These are phyloP conservation scores for Leucoptera coffeella DNA, from an alignment of 2,888 invertebrate genomes.

Conservation along the genomic window DNA sequence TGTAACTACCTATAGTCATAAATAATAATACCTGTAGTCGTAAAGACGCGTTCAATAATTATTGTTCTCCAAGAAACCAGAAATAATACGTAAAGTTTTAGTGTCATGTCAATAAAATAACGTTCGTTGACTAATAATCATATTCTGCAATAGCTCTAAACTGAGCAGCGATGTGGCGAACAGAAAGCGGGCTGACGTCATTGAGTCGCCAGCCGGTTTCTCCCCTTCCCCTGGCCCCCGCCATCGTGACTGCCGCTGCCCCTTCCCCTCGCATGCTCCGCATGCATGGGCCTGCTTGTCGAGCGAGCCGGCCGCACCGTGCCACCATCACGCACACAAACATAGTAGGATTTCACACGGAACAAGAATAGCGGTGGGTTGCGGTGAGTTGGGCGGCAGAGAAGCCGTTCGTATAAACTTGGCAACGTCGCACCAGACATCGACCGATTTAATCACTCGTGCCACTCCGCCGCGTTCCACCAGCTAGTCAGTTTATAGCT, in stretches of 20 bases:
- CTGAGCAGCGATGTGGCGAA: too few relatives aligned
- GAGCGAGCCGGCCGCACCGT: conserved; percentile 10
- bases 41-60: too few relatives aligned
- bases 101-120: too few relatives aligned
- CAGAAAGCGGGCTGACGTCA: conserved; percentile 46
- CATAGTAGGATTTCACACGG: conserved; percentile 45
- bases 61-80: too few relatives aligned
- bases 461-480: conserved; percentile 15
- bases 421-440: conserved; percentile 52
- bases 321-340: conserved; percentile 27
- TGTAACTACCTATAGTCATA: too few relatives aligned
- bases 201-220: conserved; percentile 23
- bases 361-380: conserved; percentile 45
- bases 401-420: conserved; percentile 44
- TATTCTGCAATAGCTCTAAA: too few relatives aligned
- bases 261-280: conserved; percentile 9
- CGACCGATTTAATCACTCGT: conserved; percentile 44
- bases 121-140: too few relatives aligned
- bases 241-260: conserved; percentile 6
- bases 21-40: too few relatives aligned
- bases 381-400: conserved; percentile 27
- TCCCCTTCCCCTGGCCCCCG: conserved; percentile 10
- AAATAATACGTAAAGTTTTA: too few relatives aligned
- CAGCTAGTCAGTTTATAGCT: too few relatives aligned
- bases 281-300: conserved; percentile 9